phyloP scores from a whole-genome alignment of 2,113 vertebrate species.

The Isurus oxyrinchus region DNA sequence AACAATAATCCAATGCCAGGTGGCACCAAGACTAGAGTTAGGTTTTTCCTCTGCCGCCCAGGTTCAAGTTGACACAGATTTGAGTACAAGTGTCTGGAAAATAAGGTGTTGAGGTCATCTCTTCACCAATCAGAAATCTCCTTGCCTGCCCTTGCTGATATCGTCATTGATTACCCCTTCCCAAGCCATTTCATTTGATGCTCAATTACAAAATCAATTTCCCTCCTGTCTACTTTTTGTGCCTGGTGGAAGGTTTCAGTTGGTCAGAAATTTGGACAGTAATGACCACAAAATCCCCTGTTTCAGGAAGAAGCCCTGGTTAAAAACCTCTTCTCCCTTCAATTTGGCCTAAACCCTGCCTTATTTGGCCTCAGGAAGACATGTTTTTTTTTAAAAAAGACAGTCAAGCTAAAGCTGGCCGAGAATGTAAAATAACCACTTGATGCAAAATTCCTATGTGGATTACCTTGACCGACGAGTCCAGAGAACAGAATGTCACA shows the following conservation, averaged over 20 bases:
- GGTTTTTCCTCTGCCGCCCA: neutral
- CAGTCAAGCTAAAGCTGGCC: no score
- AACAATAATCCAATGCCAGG: neutral
- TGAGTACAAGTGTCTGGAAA: neutral
- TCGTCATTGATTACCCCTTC: no score
- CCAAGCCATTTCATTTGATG: neutral
- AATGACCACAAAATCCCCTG: neutral
- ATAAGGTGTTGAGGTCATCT: neutral
- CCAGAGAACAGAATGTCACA: no score
- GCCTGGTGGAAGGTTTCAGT: neutral
- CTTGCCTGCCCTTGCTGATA: neutral
- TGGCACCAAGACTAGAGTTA: neutral
- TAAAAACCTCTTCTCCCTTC: neutral
- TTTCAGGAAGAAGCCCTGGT: neutral
- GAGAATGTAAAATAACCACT: no score
- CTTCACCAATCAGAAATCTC: neutral
- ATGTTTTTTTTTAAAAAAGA: no score
- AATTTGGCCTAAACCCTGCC: neutral
- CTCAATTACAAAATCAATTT: neutral
- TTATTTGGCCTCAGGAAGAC: neutral
- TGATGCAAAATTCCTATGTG: no score
- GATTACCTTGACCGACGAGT: no score
- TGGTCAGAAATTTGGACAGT: neutral
- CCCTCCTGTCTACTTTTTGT: neutral
- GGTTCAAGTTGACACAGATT: neutral